Conservation (phyloP, 2,888 invertebrate genomes). For the Bembecia ichneumoniformis region DNA sequence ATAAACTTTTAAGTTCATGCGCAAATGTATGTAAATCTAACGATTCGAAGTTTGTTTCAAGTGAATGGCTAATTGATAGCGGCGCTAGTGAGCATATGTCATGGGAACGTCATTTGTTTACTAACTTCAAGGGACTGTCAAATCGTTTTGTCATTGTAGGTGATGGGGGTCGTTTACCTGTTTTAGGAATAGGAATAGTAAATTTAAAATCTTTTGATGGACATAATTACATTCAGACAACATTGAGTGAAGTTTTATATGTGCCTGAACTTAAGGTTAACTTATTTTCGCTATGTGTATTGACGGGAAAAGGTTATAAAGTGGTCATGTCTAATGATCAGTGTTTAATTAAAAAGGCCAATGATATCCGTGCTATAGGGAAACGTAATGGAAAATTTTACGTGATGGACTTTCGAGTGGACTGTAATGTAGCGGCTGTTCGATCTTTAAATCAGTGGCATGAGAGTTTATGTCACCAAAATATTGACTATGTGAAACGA, state of each 20-base stretch:
- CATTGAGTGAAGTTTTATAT: not conserved
- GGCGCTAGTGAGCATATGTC: slow-evolving; percentile 1
- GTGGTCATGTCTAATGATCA: not conserved
- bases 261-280: not conserved
- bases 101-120: not conserved
- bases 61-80: not conserved
- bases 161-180: not conserved
- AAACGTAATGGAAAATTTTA: not conserved
- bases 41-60: not conserved
- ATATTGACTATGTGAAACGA: not conserved
- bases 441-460: not conserved
- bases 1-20: not conserved
- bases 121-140: not conserved
- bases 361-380: not conserved
- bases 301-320: not conserved
- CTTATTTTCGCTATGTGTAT: not conserved
- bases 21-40: not conserved
- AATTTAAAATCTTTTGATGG: not conserved
- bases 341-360: not conserved
- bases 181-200: not conserved
- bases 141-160: not conserved
- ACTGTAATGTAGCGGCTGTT: not conserved
- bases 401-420: not conserved
- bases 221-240: not conserved
- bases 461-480: not conserved